phyloP scores from a whole-genome alignment of 2,797 vertebrate species.

The Centropyge bicolor region DNA sequence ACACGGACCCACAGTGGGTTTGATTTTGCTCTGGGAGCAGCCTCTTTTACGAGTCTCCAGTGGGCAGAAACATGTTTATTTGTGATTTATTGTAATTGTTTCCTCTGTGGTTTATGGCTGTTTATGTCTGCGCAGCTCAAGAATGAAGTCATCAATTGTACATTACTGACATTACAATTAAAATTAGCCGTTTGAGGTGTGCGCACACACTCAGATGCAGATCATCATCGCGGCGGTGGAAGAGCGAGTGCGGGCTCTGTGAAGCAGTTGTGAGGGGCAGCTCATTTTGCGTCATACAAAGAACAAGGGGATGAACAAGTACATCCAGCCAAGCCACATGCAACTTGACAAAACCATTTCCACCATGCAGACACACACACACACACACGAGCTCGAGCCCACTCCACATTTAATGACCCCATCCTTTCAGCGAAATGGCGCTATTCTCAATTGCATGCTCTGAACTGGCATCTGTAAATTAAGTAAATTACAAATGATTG shows the following conservation, averaged over 20 bases:
- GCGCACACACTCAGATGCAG: constrained; percentile 9
- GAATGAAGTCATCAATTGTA: constrained; percentile 52
- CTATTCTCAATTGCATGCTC: constrained; percentile 44
- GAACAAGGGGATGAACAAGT: constrained; percentile 16
- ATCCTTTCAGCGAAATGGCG: constrained; percentile 53
- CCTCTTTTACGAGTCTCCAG: constrained; percentile 41
- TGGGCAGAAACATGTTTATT: constrained; percentile 53
- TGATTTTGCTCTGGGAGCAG: constrained; percentile 42
- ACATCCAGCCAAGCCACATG: constrained; percentile 18
- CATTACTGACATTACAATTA: constrained; percentile 46
- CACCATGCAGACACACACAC: constrained; percentile 27
- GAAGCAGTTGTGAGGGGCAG: constrained; percentile 11
- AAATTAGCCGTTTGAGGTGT: constrained; percentile 32
- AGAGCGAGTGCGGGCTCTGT: constrained; percentile 19
- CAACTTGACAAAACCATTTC: constrained; percentile 53
- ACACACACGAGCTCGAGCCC: constrained; percentile 18
- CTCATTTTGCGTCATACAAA: constrained; percentile 19
- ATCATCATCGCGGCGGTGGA: constrained; percentile 3
- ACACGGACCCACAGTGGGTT: constrained; percentile 32
- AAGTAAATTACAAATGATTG: constrained; percentile 75
- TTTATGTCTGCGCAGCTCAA: constrained; percentile 19
- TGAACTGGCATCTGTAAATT: constrained; percentile 69
- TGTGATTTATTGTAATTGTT: constrained; percentile 45
- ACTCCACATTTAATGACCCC: constrained; percentile 68
- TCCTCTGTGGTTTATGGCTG: constrained; percentile 52